Percentiles rank a stretch among this genome's conserved stretches.
Evolutionary conservation across 2,888 invertebrate species (phyloP).

Genomic region (Spodoptera littoralis): DNA sequence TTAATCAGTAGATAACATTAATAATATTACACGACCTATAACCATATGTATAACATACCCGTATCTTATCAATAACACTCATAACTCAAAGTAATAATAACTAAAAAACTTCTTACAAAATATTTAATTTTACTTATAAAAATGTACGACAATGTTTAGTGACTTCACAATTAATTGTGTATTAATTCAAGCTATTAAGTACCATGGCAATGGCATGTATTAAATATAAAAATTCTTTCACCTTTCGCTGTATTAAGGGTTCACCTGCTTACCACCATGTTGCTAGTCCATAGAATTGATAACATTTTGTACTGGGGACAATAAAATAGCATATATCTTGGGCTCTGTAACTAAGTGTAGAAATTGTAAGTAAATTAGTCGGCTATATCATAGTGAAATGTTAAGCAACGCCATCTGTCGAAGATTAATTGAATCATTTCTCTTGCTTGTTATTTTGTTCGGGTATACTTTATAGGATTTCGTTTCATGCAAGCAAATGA

Average conservation of each 20-base stretch:
- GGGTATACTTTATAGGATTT: no score
- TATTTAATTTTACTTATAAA: slow-evolving; percentile 12
- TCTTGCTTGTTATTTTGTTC: no score
- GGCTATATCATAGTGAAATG: no score
- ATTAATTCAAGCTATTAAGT: slow-evolving; percentile 44
- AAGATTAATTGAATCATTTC: no score
- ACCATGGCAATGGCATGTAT: slow-evolving; percentile 17
- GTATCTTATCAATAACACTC: background rate
- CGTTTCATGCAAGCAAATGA: no score
- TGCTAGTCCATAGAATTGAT: slow-evolving; percentile 37
- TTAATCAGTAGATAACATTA: no score
- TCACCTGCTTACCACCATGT: slow-evolving; percentile 38
- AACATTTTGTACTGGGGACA: slow-evolving; percentile 16
- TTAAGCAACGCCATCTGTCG: slow-evolving; percentile 37
- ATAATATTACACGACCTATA: no score
- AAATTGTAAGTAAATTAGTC: no score
- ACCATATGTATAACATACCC: no score
- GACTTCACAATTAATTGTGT: slow-evolving; percentile 32
- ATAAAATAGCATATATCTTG: slow-evolving; percentile 8
- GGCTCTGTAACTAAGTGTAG: no score
- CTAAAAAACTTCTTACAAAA: slow-evolving; percentile 5
- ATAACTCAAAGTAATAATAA: slow-evolving; percentile 21
- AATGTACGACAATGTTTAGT: slow-evolving; percentile 24
- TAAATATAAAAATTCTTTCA: slow-evolving; percentile 31
- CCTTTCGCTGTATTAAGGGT: slow-evolving; percentile 35